These are phyloP conservation scores for Ciona savignyi DNA, from an alignment of 23 tunicate genomes.

Conservation along the genomic window DNA sequence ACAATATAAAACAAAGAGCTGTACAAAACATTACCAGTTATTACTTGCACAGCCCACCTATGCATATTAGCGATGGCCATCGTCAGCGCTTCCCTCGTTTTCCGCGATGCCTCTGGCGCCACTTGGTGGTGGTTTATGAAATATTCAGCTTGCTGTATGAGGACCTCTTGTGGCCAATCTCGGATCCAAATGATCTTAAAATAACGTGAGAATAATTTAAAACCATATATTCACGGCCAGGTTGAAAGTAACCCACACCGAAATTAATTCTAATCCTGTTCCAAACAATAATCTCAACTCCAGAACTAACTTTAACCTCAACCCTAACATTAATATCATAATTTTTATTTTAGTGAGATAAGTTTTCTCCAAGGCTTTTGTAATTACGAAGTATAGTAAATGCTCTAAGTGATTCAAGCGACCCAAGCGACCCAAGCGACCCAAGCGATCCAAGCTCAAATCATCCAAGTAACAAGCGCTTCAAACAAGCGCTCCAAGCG, in stretches of 20 bases:
- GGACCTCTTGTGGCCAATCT: slow-evolving; percentile 92
- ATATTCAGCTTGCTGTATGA: slow-evolving; percentile 86
- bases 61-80: slow-evolving; percentile 98
- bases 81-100: slow-evolving; percentile 71
- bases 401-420: too few species aligned
- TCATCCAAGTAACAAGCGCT: too few species aligned
- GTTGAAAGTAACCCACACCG: too few species aligned
- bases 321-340: not conserved
- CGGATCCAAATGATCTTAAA: slow-evolving; percentile 95
- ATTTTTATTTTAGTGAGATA: not conserved
- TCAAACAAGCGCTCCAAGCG: too few species aligned
- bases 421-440: too few species aligned
- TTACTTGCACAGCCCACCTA: slow-evolving; percentile 58
- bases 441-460: too few species aligned
- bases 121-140: slow-evolving; percentile 78
- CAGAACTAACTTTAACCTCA: not conserved
- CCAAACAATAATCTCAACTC: too few species aligned
- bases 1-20: too few species aligned
- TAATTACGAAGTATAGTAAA: too few species aligned
- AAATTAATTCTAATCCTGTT: too few species aligned
- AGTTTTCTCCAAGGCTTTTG: too few species aligned
- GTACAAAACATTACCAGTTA: too few species aligned
- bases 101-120: slow-evolving; percentile 69
- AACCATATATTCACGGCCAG: not conserved
- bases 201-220: not conserved